Evolutionary conservation across 2,113 vertebrate species (phyloP), one percentile per base, ranked within the genome.

Genomic region (Geococcyx californianus): DNA sequence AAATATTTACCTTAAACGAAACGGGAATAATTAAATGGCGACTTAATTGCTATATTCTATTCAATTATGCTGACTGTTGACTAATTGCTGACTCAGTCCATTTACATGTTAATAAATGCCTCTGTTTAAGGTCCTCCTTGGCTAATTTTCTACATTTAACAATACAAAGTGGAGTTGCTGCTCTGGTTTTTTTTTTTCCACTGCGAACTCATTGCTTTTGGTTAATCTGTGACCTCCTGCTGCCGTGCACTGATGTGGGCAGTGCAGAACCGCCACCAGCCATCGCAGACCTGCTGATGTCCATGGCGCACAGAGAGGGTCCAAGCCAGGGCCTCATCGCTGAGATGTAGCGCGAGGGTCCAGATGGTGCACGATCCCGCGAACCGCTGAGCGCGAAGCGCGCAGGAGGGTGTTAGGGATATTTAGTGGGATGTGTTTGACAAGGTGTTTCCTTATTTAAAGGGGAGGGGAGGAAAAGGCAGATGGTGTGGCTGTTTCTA

Each of bases 381-480:
- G 78, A 94, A 93, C 87, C 11, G 49, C 87, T 1, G 84, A 83
- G 94, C 60, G 88, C 42, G 81, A 93, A 47, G 82, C 85, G 20
- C 21, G 75, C 62, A 14, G 87, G 89, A 94, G 94, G 93, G 96
- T 92, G 96, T 77, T 83, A 91, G 95, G 93, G 90, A 91, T 95
- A 95, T 96, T 97, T 93, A 94, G 87, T 91, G 96, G 95, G 95
- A 97, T 95, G 93, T 96, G 94, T 96, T 96, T 95, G 94, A 96
- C 95, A 96, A 97, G 96, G 96, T 96, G 95, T 95, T 93, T 95
- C 94, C 95, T 95, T 96, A 83, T 95, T 96, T 94, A 95, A 96
- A 96, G 88, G 85, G 89, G 94, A 94, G 94, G 89, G 81, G 89
- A 93, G 89, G 91, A 91, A 81, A 36, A 95, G 95, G 94, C 95